Evolutionary conservation across 2,888 invertebrate genomes (phyloP).

Genomic region (Bembecia ichneumoniformis): DNA sequence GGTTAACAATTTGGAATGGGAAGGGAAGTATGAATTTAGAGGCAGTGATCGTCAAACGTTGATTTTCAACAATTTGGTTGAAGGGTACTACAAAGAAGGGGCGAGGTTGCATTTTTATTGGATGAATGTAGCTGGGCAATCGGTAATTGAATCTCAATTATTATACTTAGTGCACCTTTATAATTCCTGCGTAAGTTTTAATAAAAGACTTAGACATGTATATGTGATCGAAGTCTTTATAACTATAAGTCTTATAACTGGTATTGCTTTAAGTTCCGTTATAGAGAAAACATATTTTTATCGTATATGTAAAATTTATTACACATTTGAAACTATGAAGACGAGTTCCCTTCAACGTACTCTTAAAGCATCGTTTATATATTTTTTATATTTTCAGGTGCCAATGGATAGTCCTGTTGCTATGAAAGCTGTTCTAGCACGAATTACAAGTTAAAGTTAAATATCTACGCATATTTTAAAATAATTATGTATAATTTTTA

Average conservation of each 20-base stretch:
- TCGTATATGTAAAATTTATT: too few relatives aligned
- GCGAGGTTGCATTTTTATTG: slow-evolving; percentile 80
- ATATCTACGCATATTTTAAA: background rate
- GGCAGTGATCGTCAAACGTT: slow-evolving; percentile 66
- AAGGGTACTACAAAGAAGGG: slow-evolving; percentile 79
- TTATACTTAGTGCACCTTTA: too few relatives aligned
- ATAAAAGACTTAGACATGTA: too few relatives aligned
- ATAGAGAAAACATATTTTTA: too few relatives aligned
- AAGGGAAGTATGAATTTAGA: slow-evolving; percentile 70
- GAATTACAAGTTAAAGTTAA: slow-evolving; percentile 20
- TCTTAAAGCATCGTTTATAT: too few relatives aligned
- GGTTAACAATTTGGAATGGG: slow-evolving; percentile 80
- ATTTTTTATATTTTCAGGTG: slow-evolving; percentile 46
- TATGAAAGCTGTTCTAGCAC: slow-evolving; percentile 73
- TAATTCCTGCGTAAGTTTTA: too few relatives aligned
- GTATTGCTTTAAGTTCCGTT: too few relatives aligned
- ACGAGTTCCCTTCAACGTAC: too few relatives aligned
- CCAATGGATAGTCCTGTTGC: slow-evolving; percentile 79
- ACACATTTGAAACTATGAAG: too few relatives aligned
- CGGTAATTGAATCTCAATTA: slow-evolving; percentile 64
- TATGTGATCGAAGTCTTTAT: too few relatives aligned
- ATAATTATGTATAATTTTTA: too few relatives aligned
- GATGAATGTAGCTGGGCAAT: slow-evolving; percentile 84
- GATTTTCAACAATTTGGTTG: slow-evolving; percentile 69
- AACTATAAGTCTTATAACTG: too few relatives aligned